These are phyloP conservation scores for Cantharis nigra DNA, from an alignment of 2,888 invertebrate species.

Conservation along the genomic window DNA sequence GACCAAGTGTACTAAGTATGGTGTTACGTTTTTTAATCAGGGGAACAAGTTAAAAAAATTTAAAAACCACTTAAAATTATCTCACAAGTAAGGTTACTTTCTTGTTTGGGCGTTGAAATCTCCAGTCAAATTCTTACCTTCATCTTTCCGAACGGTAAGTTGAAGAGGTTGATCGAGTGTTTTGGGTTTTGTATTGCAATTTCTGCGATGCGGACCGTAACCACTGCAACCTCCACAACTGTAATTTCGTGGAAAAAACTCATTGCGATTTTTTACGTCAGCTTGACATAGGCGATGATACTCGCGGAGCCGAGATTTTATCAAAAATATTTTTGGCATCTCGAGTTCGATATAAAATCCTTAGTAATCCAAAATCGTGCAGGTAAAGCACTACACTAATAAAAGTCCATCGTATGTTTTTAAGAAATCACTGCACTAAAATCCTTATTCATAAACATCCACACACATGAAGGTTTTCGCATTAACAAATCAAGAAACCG, in stretches of 20 bases:
- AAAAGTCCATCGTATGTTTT: slow-evolving; percentile 21
- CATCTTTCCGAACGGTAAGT: slow-evolving; percentile 60
- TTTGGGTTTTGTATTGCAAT: neutral
- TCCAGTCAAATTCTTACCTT: slow-evolving; percentile 46
- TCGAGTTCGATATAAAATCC: slow-evolving; percentile 35
- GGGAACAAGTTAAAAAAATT: neutral
- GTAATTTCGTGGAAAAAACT: slow-evolving; percentile 59
- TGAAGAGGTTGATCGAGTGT: slow-evolving; percentile 60
- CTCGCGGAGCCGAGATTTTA: slow-evolving; percentile 89
- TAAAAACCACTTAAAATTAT: neutral
- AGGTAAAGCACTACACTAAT: slow-evolving; percentile 14
- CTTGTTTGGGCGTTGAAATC: neutral
- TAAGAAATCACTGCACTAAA: slow-evolving; percentile 15
- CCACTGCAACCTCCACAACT: slow-evolving; percentile 45
- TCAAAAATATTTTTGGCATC: slow-evolving; percentile 93
- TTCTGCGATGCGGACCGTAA: slow-evolving; percentile 3
- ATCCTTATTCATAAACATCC: neutral
- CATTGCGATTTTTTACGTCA: slow-evolving; percentile 59
- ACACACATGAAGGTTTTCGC: neutral
- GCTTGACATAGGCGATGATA: slow-evolving; percentile 87
- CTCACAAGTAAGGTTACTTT: neutral
- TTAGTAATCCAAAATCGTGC: slow-evolving; percentile 22
- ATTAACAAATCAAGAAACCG: neutral
- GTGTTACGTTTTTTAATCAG: neutral
- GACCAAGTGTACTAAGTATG: neutral